Evolutionary conservation across 2,797 vertebrate genomes (phyloP).

Genomic region (Champsocephalus gunnari): DNA sequence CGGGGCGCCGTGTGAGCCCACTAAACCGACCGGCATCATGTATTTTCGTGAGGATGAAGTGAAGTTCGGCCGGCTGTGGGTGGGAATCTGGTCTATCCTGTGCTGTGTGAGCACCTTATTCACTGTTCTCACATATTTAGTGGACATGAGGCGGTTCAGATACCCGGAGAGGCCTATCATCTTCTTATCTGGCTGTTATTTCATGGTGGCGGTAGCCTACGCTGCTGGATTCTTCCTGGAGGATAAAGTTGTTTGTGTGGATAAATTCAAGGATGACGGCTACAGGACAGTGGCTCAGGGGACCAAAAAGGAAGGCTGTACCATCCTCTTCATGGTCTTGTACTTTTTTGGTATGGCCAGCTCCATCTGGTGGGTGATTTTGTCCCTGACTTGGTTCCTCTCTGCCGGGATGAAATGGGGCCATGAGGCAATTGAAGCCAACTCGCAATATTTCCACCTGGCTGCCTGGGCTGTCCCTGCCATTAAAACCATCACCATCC

Average conservation of each 20-base stretch:
- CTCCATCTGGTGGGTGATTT: slow-evolving; percentile 98
- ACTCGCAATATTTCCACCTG: slow-evolving; percentile 98
- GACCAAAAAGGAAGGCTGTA: slow-evolving; percentile 98
- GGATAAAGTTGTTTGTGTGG: slow-evolving; percentile 94
- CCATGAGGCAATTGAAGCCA: slow-evolving; percentile 97
- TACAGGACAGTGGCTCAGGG: slow-evolving; percentile 97
- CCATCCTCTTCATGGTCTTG: slow-evolving; percentile 98
- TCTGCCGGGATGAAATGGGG: slow-evolving; percentile 99
- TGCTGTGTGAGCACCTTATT: slow-evolving; percentile 97
- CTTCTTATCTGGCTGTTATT: slow-evolving; percentile 96
- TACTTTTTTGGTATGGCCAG: slow-evolving; percentile 98
- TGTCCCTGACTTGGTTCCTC: slow-evolving; percentile 98
- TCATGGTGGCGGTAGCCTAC: slow-evolving; percentile 97
- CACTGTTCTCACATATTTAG: slow-evolving; percentile 96
- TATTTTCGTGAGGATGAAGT: slow-evolving; percentile 96
- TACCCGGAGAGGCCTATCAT: slow-evolving; percentile 98
- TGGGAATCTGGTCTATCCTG: slow-evolving; percentile 96
- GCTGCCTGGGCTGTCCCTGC: slow-evolving; percentile 98
- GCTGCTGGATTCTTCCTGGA: slow-evolving; percentile 94
- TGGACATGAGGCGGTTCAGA: slow-evolving; percentile 96
- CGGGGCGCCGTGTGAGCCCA: slow-evolving; percentile 94
- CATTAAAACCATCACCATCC: slow-evolving; percentile 96
- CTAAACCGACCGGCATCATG: slow-evolving; percentile 93
- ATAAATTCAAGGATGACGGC: slow-evolving; percentile 92
- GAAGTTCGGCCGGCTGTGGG: slow-evolving; percentile 95